Percentiles rank a stretch among this genome's conserved stretches.
These are phyloP conservation scores for Pandemis heparana DNA, from an alignment of 2,888 invertebrate species.

Conservation along the genomic window DNA sequence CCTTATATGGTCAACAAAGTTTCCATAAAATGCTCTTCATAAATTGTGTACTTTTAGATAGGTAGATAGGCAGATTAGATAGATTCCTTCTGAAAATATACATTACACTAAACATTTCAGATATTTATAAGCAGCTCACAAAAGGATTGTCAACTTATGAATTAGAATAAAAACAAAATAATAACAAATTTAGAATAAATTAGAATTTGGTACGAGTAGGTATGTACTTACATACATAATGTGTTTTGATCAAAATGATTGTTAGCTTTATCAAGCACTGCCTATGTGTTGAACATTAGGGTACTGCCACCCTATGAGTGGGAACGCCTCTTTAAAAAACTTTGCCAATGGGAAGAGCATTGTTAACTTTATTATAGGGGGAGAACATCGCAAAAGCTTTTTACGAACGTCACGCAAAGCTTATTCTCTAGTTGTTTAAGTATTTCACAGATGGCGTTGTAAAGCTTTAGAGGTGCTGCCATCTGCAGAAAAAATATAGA, in stretches of 20 bases:
- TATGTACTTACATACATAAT: no score
- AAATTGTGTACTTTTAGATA: no score
- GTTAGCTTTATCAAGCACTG: background rate
- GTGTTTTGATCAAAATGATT: background rate
- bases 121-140: no score
- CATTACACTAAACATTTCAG: no score
- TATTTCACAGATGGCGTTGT: constrained; percentile 60
- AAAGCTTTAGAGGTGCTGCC: constrained; percentile 48
- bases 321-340: constrained; percentile 60
- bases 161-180: no score
- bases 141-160: no score
- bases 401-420: constrained; percentile 41
- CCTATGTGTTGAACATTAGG: constrained; percentile 29
- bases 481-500: constrained; percentile 50
- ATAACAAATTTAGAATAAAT: no score
- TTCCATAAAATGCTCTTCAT: no score
- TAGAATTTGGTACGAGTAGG: no score
- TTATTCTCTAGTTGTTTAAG: constrained; percentile 47
- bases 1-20: no score
- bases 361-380: constrained; percentile 45
- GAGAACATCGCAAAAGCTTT: constrained; percentile 49
- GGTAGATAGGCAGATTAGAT: no score
- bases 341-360: constrained; percentile 44
- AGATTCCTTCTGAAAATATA: no score
- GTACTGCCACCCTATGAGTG: constrained; percentile 65